A percentile compares a stretch with the other conserved stretches of the same genome.
phyloP scores from a whole-genome alignment of 2,113 vertebrate species.

The Trichomycterus rosablanca region DNA sequence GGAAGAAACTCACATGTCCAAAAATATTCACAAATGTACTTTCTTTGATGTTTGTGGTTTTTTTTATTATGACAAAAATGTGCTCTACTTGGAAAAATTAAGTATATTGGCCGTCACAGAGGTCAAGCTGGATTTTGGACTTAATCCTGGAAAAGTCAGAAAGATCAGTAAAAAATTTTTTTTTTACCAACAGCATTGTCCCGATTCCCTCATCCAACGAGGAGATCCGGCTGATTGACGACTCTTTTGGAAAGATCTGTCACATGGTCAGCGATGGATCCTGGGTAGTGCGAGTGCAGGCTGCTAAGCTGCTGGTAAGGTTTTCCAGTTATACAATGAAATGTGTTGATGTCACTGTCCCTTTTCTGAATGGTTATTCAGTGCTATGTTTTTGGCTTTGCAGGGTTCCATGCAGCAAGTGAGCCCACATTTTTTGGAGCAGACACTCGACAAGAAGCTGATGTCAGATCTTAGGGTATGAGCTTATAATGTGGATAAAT shows the following conservation, averaged over 20 bases:
- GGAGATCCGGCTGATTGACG: slow-evolving; percentile 92
- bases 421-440: slow-evolving; percentile 94
- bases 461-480: slow-evolving; percentile 95
- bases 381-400: background rate
- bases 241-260: slow-evolving; percentile 94
- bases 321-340: background rate
- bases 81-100: too few relatives aligned
- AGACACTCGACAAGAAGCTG: slow-evolving; percentile 96
- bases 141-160: too few relatives aligned
- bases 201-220: slow-evolving; percentile 96
- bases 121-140: too few relatives aligned
- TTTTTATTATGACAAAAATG: too few relatives aligned
- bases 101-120: too few relatives aligned
- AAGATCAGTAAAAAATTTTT: too few relatives aligned
- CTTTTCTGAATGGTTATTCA: background rate
- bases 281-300: slow-evolving; percentile 94
- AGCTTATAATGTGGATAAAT: background rate
- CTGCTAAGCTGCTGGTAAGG: slow-evolving; percentile 90
- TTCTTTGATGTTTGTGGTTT: too few relatives aligned
- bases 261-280: slow-evolving; percentile 98
- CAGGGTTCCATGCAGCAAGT: slow-evolving; percentile 97
- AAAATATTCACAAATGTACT: too few relatives aligned
- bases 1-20: too few relatives aligned
- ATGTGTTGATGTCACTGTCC: background rate
- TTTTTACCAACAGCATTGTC: slow-evolving; percentile 91